Base-by-base conservation (phyloP, 2,888 invertebrate species). In the Ormyrus rosae region DNA sequence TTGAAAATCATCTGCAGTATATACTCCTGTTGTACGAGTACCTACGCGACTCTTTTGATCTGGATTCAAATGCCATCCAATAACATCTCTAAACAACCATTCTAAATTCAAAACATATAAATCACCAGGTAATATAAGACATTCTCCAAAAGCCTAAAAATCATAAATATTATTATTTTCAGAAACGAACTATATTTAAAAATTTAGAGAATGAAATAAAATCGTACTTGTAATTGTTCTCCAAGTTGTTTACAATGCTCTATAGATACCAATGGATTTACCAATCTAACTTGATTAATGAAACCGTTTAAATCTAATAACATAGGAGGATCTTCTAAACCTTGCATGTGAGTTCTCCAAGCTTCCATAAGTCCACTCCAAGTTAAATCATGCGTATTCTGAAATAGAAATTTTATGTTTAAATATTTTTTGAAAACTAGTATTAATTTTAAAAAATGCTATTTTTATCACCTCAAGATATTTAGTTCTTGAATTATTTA, bases 1-100 rank as follows among this genome's bases (percentile, higher is more conserved):
- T 89, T 95, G 95, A 87, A 96, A 94, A 89, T 96, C 95, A 85
- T 95, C 95, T 10, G 93, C 90, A 1, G 94, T 93, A 88, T 95
- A 96, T 84, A 94, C 94, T 2, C 96, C 96, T 13, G 94, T 93
- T 8, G 93, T 92, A 55, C 94, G 91, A 53, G 93, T 92, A 13
- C 89, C 90, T n/a, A 89, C 85, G 64, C 90, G 89, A 75, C 87
- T 89, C 73, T 89, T 87, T 79, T 93, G 93, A 72, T 93, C 93
- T 63, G 91, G 91, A 78, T 92, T 93, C 74, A 96, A 90, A 65
- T 96, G 91, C 87, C 94, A 93, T 2, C 95, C 95, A 71, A 95
- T 91, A 34, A 95, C 92, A 84, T 94, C 93, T 48, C 91, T 91
- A 87, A 95, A 94, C 73, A 95, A 91, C 95, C 95, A 95, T 78